A percentile compares a stretch with the other conserved stretches of the same genome.
These are phyloP conservation scores for Zaprionus gabonicus DNA, from an alignment of 1,140 invertebrate genomes.

Conservation along the genomic window DNA sequence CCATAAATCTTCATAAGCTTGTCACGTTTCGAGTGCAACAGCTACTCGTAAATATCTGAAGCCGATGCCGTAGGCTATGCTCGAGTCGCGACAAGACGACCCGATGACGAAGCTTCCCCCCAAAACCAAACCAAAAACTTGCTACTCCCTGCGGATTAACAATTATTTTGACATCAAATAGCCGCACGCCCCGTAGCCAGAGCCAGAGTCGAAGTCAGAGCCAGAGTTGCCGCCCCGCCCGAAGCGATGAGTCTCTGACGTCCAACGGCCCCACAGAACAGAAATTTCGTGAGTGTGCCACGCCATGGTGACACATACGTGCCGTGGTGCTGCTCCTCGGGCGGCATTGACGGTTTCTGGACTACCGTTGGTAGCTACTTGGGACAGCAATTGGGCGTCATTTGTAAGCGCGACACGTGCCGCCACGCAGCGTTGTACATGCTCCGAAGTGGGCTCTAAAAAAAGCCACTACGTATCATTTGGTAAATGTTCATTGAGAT, in stretches of 20 bases:
- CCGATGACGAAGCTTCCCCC: conserved; percentile 41
- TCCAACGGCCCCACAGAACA: conserved; percentile 57
- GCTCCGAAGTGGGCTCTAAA: conserved; percentile 17
- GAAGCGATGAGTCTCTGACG: conserved; percentile 32
- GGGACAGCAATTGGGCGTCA: conserved; percentile 45
- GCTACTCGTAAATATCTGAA: conserved; percentile 80
- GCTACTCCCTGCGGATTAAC: conserved; percentile 63
- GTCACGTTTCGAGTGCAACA: conserved; percentile 83
- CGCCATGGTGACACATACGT: conserved; percentile 63
- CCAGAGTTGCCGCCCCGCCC: conserved; percentile 21
- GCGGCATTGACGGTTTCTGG: conserved; percentile 57
- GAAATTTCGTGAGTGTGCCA: conserved; percentile 64
- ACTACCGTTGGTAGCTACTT: conserved; percentile 60
- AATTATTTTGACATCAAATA: conserved; percentile 82
- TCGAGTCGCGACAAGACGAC: neutral
- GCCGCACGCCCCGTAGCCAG: conserved; percentile 46
- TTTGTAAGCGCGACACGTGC: conserved; percentile 74
- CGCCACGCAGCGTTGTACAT: conserved; percentile 16
- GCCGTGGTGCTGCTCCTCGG: conserved; percentile 14
- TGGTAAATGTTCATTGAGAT: conserved; percentile 78
- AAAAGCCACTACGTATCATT: conserved; percentile 41
- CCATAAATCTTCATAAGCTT: conserved; percentile 83
- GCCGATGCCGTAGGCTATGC: conserved; percentile 21
- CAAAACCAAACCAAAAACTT: conserved; percentile 15
- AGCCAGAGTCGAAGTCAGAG: conserved; percentile 6